Conservation (phyloP, 2,113 vertebrate species). For the Rhynchomys soricoides region DNA sequence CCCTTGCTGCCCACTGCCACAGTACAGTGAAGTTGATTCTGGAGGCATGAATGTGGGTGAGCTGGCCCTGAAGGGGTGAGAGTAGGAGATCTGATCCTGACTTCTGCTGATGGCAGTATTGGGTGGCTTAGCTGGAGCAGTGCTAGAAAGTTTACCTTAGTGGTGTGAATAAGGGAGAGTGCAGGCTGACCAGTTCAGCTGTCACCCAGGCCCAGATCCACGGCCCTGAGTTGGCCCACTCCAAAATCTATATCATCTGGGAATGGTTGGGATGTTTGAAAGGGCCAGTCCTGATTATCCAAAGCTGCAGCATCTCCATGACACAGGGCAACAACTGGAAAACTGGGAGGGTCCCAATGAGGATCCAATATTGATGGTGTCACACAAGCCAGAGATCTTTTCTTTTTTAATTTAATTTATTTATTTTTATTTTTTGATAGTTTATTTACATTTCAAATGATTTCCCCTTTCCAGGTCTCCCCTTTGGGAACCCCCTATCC, state of each 20-base stretch:
- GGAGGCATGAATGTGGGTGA: background rate
- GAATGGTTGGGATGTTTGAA: background rate
- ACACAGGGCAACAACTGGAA: too few species aligned
- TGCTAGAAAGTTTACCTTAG: background rate
- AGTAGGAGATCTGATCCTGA: background rate
- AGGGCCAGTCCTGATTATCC: too few species aligned
- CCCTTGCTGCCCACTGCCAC: background rate
- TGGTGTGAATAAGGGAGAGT: background rate
- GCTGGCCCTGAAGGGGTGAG: background rate
- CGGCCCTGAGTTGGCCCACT: background rate
- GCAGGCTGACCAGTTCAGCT: background rate
- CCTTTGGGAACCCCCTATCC: too few species aligned
- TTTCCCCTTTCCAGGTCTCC: too few species aligned
- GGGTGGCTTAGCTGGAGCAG: background rate
- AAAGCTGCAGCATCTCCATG: too few species aligned
- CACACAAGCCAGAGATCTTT: too few species aligned
- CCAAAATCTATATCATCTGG: background rate
- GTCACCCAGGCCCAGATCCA: background rate
- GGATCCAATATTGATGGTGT: too few species aligned
- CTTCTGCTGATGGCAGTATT: background rate
- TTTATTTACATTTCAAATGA: too few species aligned
- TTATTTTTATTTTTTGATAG: too few species aligned
- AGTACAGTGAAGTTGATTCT: background rate
- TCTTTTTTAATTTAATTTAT: too few species aligned
- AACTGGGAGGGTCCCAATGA: too few species aligned